Base-by-base conservation (phyloP, 2,113 vertebrate genomes). In the Mustelus asterias region DNA sequence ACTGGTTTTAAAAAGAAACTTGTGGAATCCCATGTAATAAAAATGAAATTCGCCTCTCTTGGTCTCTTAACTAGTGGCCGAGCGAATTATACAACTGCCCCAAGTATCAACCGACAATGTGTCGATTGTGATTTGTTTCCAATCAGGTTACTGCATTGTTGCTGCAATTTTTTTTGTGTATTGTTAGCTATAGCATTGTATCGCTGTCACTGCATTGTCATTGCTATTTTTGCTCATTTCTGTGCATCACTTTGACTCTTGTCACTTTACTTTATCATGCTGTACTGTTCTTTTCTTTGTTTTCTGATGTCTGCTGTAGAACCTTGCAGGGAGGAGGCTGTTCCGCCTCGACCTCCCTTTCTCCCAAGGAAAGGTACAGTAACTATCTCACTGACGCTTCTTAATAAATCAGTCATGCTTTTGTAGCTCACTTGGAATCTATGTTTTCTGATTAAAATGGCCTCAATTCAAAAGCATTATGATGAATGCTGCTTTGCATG, bases 311-410 rank as follows among this genome's bases (percentile, higher is more conserved):
- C 69, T 44, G 69, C 94, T 76, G 24, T 95, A 95, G 94, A 48
- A 72, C 69, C 44, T 26, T 95, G 94, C 67, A 95, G 65, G 69
- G 94, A 95, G 67, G 94, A 95, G 94, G 94, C 37, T 72, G 44
- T 69, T 72, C 69, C 94, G 94, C 94, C 94, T 95, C 94, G 94
- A 95, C 94, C 94, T 95, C 94, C 94, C 94, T 95, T 69, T 76
- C 94, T 95, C 94, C 94, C 94, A 29, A 95, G 69, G 69, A 95
- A 95, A 95, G 94, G 94, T 95, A 95, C 94, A 95, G 94, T 95
- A 72, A 95, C 26, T 72, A 95, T 95, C 67, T 72, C 67, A 48
- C 94, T 95, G 41, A 70, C 44, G 29, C 67, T 48, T 95, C 94
- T 54, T 95, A 48, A 69, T 94, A 22, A 69, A 94, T 22, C 93